phyloP scores from a whole-genome alignment of 1,140 invertebrate species.

The Pogonomyrmex californicus region DNA sequence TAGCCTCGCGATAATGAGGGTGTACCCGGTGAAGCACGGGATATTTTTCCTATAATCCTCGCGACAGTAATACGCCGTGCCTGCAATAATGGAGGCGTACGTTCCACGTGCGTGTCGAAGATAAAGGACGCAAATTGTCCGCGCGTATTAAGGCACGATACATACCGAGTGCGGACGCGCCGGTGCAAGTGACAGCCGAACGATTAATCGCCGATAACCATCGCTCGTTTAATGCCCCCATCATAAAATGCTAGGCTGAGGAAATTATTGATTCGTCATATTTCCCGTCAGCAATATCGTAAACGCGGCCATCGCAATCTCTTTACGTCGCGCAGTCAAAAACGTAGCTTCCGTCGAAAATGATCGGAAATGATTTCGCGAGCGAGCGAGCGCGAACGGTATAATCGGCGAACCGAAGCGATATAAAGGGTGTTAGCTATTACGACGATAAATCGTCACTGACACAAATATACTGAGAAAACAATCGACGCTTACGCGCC shows the following conservation, averaged over 20 bases:
- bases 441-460: constrained; percentile 15
- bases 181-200: constrained; percentile 71
- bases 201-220: constrained; percentile 80
- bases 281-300: constrained; percentile 75
- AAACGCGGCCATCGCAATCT: constrained; percentile 71
- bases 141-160: constrained; percentile 63
- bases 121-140: constrained; percentile 61
- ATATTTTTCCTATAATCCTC: constrained; percentile 60
- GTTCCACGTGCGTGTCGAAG: constrained; percentile 10
- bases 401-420: constrained; percentile 15
- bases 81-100: constrained; percentile 26
- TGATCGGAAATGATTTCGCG: constrained; percentile 59
- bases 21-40: neutral
- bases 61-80: constrained; percentile 28
- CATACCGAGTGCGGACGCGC: constrained; percentile 52
- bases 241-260: constrained; percentile 78
- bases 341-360: constrained; percentile 34
- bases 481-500: neutral
- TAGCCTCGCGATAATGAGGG: constrained; percentile 53
- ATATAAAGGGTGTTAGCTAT: constrained; percentile 4
- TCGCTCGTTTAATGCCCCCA: constrained; percentile 74
- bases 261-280: constrained; percentile 80
- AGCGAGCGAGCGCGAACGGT: neutral
- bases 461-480: neutral
- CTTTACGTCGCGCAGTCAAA: constrained; percentile 70